Percentiles rank a stretch among this genome's conserved stretches.
phyloP scores from a whole-genome alignment of 2,797 vertebrate species.

The Rachycentron canadum region DNA sequence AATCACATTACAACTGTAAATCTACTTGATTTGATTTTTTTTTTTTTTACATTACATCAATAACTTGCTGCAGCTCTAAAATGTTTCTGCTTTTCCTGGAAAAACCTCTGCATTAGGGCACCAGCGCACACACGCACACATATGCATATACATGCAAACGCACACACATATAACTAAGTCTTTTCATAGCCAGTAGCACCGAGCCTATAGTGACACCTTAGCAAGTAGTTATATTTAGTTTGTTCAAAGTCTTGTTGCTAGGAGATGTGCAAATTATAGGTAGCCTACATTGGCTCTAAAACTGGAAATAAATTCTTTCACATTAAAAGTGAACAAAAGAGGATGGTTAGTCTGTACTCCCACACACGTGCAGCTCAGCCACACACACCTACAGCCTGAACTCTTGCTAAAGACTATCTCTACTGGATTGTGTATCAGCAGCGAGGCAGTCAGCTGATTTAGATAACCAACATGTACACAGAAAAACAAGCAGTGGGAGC shows the following conservation, averaged over 20 bases:
- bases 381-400: slow-evolving; percentile 55
- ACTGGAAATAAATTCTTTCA: slow-evolving; percentile 71
- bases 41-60: background rate
- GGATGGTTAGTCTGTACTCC: slow-evolving; percentile 63
- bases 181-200: slow-evolving; percentile 29
- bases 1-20: too few relatives aligned
- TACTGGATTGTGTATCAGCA: slow-evolving; percentile 24
- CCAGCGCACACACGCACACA: background rate
- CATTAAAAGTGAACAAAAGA: slow-evolving; percentile 72
- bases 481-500: slow-evolving; percentile 25
- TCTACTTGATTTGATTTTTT: background rate
- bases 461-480: slow-evolving; percentile 12
- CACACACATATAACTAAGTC: background rate
- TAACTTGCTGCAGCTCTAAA: background rate
- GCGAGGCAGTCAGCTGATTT: slow-evolving; percentile 34
- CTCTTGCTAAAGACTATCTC: slow-evolving; percentile 43
- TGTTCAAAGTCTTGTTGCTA: slow-evolving; percentile 85
- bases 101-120: background rate
- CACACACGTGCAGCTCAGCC: slow-evolving; percentile 50
- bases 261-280: slow-evolving; percentile 84
- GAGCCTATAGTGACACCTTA: slow-evolving; percentile 72
- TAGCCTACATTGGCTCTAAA: slow-evolving; percentile 73
- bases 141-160: background rate
- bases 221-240: slow-evolving; percentile 83
- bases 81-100: slow-evolving; percentile 3